Percentiles rank a stretch among this genome's conserved stretches.
phyloP scores from a whole-genome alignment of 2,113 vertebrate genomes.

The Eonycteris spelaea region DNA sequence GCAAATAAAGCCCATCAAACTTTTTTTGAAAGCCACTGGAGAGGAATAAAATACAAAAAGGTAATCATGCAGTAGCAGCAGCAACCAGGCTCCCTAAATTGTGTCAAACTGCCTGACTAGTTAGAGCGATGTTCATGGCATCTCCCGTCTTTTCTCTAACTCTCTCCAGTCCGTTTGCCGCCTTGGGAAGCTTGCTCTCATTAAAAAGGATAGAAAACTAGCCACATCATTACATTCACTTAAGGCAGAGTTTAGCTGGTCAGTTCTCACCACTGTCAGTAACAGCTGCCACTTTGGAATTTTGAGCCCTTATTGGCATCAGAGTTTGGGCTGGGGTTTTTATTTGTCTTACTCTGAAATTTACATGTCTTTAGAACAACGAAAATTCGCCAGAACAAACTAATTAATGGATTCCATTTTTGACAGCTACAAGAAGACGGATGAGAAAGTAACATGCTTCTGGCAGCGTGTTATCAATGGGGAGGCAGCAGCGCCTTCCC shows the following conservation, averaged over 20 bases:
- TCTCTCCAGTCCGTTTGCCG: neutral
- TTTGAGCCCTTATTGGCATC: conserved; percentile 71
- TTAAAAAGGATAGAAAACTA: conserved; percentile 82
- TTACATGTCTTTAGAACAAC: conserved; percentile 85
- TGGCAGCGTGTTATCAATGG: conserved; percentile 91
- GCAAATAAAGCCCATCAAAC: conserved; percentile 59
- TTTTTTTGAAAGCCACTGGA: conserved; percentile 60
- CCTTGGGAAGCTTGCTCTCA: conserved; percentile 76
- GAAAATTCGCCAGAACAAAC: conserved; percentile 87
- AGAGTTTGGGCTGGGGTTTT: conserved; percentile 59
- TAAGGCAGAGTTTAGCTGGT: conserved; percentile 73
- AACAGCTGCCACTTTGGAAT: conserved; percentile 74
- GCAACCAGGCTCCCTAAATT: conserved; percentile 63
- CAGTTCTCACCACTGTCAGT: conserved; percentile 54
- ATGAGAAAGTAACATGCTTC: conserved; percentile 91
- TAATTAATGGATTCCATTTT: conserved; percentile 96
- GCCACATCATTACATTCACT: conserved; percentile 82
- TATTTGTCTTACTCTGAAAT: conserved; percentile 81
- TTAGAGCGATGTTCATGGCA: conserved; percentile 54
- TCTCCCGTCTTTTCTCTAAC: conserved; percentile 59
- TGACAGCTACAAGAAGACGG: conserved; percentile 95
- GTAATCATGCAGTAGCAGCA: conserved; percentile 48
- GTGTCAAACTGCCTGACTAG: conserved; percentile 69
- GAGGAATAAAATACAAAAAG: conserved; percentile 62
- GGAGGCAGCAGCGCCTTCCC: conserved; percentile 89